Conservation (phyloP, 2,797 vertebrate genomes). For the Mustela erminea region DNA sequence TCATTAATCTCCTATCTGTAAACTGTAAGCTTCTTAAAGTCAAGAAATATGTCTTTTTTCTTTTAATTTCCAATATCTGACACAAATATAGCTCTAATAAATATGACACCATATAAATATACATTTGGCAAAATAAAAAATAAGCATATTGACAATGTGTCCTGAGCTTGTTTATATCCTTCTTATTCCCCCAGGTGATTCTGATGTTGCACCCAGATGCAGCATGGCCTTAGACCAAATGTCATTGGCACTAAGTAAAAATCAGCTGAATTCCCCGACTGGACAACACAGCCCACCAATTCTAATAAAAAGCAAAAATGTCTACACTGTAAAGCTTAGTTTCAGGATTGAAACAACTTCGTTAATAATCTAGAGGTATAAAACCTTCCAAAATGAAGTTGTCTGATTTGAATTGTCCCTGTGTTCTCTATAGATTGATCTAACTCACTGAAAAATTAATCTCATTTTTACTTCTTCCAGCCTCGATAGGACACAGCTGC, state of each 20-base stretch:
- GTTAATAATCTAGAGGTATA: constrained; percentile 10
- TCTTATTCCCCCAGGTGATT: neutral
- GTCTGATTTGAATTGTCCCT: neutral
- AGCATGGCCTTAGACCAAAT: neutral
- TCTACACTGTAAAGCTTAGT: neutral
- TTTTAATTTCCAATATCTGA: neutral
- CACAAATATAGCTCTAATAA: constrained; percentile 24
- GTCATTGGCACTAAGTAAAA: constrained; percentile 32
- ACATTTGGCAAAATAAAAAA: neutral
- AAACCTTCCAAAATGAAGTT: constrained; percentile 46
- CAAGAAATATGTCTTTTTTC: neutral
- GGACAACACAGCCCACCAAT: neutral
- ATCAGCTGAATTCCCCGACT: neutral
- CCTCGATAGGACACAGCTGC: constrained; percentile 61
- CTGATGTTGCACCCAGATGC: neutral
- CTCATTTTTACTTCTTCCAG: constrained; percentile 56
- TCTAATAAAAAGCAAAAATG: neutral
- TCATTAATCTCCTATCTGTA: constrained; percentile 34
- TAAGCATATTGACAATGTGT: neutral
- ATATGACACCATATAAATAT: neutral
- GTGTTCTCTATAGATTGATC: neutral
- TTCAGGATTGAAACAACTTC: constrained; percentile 13
- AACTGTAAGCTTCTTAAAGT: constrained; percentile 21
- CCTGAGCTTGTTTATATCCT: constrained; percentile 4
- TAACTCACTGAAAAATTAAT: constrained; percentile 62